Evolutionary conservation across 2,888 invertebrate species (phyloP), one percentile per base, ranked within the genome.

Genomic region (Bembecia ichneumoniformis): DNA sequence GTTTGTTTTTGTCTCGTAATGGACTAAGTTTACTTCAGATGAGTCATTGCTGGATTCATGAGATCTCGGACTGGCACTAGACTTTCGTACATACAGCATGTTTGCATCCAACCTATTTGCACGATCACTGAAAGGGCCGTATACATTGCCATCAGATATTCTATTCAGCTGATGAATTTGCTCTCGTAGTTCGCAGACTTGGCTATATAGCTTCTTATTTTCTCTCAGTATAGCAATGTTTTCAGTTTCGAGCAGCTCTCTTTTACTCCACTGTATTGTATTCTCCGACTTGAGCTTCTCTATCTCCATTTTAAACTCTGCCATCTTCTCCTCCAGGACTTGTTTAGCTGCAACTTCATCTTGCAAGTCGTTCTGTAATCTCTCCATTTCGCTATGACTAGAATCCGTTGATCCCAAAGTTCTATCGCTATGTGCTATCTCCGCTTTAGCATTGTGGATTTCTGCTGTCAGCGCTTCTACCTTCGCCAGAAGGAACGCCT

Each of bases 241-340:
- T 64, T 97, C 97, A 0, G 96, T 95, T 80, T 97, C 97, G 47
- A 97, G 74, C 4, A 96, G 87, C 77, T 97, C 97, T 3, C 97
- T 86, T 73, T 96, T 95, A 14, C 94, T 96, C 97, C 97, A 97
- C 72, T 97, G 97, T 1, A 94, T 91, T 0, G 96, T 96, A 78
- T 97, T 97, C 82, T 97, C 97, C 0, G 94, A 93, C 82, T 97
- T 97, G 11, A 97, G 83, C 59, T 92, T 89, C 71, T 97, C 97
- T 59, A 97, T 77, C 90, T 96, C 80, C 71, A 87, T 83, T 64
- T 74, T 82, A 11, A 68, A 58, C 55, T 86, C 86, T 0, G 84
- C 82, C 16, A 81, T 74, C 54, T 77, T 82, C 52, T 87, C 87
- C 58, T 83, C 86, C 49, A 87, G 50, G 1, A 86, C 86, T 58